Percentiles rank a stretch among this genome's conserved stretches.
phyloP scores from a whole-genome alignment of 2,797 vertebrate genomes.

The Fratercula arctica region DNA sequence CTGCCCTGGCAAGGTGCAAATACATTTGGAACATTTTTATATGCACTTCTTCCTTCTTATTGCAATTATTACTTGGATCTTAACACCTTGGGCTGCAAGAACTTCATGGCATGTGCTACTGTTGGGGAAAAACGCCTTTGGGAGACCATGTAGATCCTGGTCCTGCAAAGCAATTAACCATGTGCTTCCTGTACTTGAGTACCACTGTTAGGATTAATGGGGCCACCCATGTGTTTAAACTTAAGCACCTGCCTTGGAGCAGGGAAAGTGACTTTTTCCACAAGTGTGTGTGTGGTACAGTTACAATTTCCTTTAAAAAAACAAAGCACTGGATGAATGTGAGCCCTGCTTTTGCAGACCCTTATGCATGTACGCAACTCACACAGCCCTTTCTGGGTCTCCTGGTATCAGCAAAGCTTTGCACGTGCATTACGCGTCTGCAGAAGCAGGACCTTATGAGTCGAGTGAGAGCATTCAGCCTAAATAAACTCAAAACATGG shows the following conservation, averaged over 20 bases:
- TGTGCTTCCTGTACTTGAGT: neutral
- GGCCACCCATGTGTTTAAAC: constrained; percentile 53
- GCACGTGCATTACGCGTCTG: rapidly evolving
- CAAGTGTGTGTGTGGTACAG: neutral
- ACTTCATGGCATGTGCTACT: neutral
- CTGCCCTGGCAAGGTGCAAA: constrained; percentile 42
- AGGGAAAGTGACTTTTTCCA: constrained; percentile 5
- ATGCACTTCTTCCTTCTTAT: neutral
- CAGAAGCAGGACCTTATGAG: neutral
- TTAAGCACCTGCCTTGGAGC: constrained; percentile 32
- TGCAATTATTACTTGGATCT: neutral
- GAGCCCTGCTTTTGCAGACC: neutral
- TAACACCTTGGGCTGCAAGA: neutral
- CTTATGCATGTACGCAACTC: neutral
- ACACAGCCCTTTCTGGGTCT: neutral
- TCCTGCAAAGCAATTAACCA: neutral
- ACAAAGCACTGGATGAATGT: neutral
- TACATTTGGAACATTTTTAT: constrained; percentile 44
- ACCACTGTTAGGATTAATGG: neutral
- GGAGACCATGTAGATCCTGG: neutral
- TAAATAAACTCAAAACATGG: neutral
- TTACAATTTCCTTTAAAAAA: neutral
- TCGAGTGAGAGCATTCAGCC: neutral
- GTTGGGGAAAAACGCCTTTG: neutral
- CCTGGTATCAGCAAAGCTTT: neutral